Evolutionary conservation across 37 sponge, comb jelly and placozoan species (phyloP), one percentile per base, ranked within the genome.

Genomic region (Petrosia ficiformis): DNA sequence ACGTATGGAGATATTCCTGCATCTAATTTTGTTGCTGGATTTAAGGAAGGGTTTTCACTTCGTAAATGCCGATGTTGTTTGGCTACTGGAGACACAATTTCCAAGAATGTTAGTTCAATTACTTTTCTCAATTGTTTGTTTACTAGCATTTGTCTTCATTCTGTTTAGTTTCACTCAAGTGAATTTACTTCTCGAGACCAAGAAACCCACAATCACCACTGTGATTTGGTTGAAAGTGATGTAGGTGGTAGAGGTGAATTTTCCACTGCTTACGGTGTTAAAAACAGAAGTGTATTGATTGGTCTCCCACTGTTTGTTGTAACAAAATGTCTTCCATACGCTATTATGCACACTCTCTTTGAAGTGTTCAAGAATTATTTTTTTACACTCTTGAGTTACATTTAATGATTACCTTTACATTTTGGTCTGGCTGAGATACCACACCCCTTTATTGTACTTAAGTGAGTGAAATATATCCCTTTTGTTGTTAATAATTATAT

Each of bases 1-100:
- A n/a, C n/a, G n/a, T n/a, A n/a, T n/a, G 75, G 66, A 40, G 75
- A 74, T 44, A 74, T 66, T 26, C 48, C 48, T 14, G 75, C 75
- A 28, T 25, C 26, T 29, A 64, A 65, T 65, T 74, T 11, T 63
- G 11, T 65, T 14, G 75, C 66, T 24, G 75, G 75, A 19, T 74
- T 26, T 48, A 74, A 74, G 28, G 59, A 58, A 22, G 28, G 75
- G 8, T 70, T 70, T 42, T n/a, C 75, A 16, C n/a, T 31, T 66
- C 65, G 60, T 10, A 64, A 63, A n/a, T 74, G 75, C 25, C 65
- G 75, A 65, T 65, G 66, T 22, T 74, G 75, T 34, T 26, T 64
- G 60, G 72, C 44, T 11, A 70, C 72, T 37, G 44, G 19, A 29
- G 19, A 70, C 19, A n/a, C 14, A 21, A 11, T 10, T 70, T n/a